These are phyloP conservation scores for Charina bottae DNA, from an alignment of 2,113 vertebrate species.

Conservation along the genomic window DNA sequence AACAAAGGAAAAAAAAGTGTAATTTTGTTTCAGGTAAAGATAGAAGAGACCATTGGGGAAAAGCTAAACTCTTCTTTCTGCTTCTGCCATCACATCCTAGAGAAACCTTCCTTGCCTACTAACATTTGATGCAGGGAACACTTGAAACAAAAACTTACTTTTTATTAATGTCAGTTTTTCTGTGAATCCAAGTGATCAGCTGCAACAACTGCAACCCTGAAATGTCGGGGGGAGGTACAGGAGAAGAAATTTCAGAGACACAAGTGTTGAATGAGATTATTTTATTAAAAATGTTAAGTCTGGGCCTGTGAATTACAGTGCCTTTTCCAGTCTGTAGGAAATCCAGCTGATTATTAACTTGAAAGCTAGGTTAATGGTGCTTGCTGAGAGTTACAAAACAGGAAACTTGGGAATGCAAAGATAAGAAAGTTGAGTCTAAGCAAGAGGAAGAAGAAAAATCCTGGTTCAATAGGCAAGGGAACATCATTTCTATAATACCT, in stretches of 20 bases:
- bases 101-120: neutral
- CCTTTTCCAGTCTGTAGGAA: neutral
- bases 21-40: conserved; percentile 3
- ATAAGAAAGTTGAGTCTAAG: neutral
- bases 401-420: conserved; percentile 11
- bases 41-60: neutral
- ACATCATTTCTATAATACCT: neutral
- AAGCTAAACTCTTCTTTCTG: neutral
- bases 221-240: neutral
- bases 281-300: conserved; percentile 29
- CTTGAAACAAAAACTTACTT: neutral
- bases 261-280: neutral
- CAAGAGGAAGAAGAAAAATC: neutral
- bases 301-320: conserved; percentile 19
- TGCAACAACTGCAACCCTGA: neutral
- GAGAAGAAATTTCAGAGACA: neutral
- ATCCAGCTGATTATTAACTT: conserved; percentile 11
- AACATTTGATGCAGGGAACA: neutral
- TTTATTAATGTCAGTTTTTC: neutral
- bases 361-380: neutral
- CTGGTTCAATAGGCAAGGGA: neutral
- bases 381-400: conserved; percentile 17
- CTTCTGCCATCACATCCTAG: neutral
- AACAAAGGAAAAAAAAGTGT: rapidly evolving
- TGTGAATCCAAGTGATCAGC: neutral